A percentile compares a stretch with the other conserved stretches of the same genome.
phyloP scores from a whole-genome alignment of 2,113 vertebrate genomes.

The Tragelaphus buxtoni region DNA sequence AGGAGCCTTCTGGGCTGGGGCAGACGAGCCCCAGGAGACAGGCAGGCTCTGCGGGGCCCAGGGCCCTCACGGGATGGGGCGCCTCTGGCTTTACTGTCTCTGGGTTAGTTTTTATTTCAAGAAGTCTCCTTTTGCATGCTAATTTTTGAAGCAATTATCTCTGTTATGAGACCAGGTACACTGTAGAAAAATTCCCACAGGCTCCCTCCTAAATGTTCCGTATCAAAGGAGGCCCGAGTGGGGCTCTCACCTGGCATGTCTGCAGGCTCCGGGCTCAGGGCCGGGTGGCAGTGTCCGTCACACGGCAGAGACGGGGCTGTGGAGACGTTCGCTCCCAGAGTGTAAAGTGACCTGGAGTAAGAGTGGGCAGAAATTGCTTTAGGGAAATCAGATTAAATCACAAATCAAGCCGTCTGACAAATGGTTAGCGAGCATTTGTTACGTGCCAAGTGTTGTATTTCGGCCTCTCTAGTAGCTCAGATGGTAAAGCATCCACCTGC shows the following conservation, averaged over 20 bases:
- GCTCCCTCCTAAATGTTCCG: rapidly evolving
- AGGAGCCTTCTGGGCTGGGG: too few relatives aligned
- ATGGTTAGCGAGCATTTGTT: not conserved
- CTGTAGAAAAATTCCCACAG: rapidly evolving
- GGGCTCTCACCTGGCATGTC: conserved; percentile 25
- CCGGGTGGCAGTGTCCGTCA: rapidly evolving
- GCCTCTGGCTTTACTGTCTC: rapidly evolving
- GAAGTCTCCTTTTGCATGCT: rapidly evolving
- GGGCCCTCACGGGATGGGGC: not conserved
- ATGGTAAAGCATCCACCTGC: not conserved
- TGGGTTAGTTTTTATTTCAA: not conserved
- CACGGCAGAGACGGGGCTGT: rapidly evolving
- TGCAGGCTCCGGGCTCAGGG: rapidly evolving
- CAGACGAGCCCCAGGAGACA: not conserved
- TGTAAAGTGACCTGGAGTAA: not conserved
- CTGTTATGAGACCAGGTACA: not conserved
- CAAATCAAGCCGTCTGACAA: not conserved
- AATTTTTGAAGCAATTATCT: not conserved
- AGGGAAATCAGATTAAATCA: not conserved
- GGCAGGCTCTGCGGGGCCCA: rapidly evolving
- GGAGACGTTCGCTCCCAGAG: not conserved
- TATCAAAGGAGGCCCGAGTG: rapidly evolving
- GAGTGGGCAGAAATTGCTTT: not conserved
- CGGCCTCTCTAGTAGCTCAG: not conserved
- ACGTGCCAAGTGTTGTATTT: rapidly evolving